Conservation (phyloP, 2,888 invertebrate genomes). For the Drosophila putrida region DNA sequence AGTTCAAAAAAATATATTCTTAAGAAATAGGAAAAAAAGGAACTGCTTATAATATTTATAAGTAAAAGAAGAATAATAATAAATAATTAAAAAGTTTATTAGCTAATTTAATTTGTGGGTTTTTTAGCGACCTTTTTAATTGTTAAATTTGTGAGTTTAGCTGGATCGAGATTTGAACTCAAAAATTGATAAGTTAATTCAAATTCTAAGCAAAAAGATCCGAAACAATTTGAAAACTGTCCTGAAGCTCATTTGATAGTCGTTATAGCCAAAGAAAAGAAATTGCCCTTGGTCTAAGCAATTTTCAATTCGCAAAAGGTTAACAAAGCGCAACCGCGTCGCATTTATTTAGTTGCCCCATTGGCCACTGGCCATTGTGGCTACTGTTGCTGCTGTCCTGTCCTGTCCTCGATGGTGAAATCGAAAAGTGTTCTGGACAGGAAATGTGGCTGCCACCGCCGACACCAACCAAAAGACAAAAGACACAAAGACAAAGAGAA, state of each 20-base stretch:
- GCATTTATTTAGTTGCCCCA: constrained; percentile 29
- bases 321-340: constrained; percentile 58
- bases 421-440: constrained; percentile 78
- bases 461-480: constrained; percentile 13
- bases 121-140: too few relatives aligned
- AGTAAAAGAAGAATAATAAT: too few relatives aligned
- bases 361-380: constrained; percentile 36
- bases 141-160: too few relatives aligned
- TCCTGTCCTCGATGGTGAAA: constrained; percentile 55
- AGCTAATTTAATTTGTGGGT: too few relatives aligned
- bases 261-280: constrained; percentile 17
- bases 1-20: too few relatives aligned
- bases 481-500: constrained; percentile 21
- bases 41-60: too few relatives aligned
- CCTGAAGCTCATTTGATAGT: constrained; percentile 19
- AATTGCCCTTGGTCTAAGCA: constrained; percentile 35
- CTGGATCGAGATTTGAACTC: too few relatives aligned
- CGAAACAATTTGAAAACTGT: not conserved
- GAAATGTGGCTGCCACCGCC: constrained; percentile 66
- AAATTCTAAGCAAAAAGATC: too few relatives aligned
- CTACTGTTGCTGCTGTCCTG: constrained; percentile 58
- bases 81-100: too few relatives aligned
- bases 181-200: too few relatives aligned
- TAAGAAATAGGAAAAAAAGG: too few relatives aligned
- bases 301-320: constrained; percentile 44